A percentile compares a stretch with the other conserved stretches of the same genome.
These are phyloP conservation scores for Callorhinus ursinus DNA, from an alignment of 2,113 vertebrate species.

Conservation along the genomic window DNA sequence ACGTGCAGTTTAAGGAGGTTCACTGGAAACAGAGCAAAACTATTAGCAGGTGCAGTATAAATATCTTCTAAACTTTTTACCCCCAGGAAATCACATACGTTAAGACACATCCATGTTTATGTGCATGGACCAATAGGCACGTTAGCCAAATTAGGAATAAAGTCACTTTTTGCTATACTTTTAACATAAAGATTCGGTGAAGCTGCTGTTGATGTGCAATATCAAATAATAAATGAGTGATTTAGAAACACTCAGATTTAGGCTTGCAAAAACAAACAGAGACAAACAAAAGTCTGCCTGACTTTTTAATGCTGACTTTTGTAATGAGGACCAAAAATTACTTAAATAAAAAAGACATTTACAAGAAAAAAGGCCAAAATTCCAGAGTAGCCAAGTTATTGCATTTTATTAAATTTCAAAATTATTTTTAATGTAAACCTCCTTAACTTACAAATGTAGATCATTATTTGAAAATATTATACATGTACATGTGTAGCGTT, in stretches of 20 bases:
- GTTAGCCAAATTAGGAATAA: neutral
- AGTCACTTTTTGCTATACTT: conserved; percentile 64
- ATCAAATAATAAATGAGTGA: conserved; percentile 64
- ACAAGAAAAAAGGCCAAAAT: conserved; percentile 35
- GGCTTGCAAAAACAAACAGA: neutral
- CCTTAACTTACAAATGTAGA: conserved; percentile 82
- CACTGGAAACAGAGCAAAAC: conserved; percentile 80
- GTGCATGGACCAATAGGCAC: conserved; percentile 38
- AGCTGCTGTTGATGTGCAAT: conserved; percentile 30
- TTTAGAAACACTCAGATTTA: neutral
- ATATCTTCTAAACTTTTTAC: conserved; percentile 50
- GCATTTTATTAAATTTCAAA: conserved; percentile 41
- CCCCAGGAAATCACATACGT: conserved; percentile 56
- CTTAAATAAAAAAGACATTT: neutral
- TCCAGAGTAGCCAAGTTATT: conserved; percentile 65
- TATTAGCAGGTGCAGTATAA: conserved; percentile 32
- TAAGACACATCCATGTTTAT: conserved; percentile 30
- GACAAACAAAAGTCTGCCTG: conserved; percentile 74
- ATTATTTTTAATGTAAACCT: conserved; percentile 76
- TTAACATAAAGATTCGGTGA: conserved; percentile 72
- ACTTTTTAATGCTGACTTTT: conserved; percentile 64
- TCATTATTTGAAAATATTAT: conserved; percentile 1
- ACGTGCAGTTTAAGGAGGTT: conserved; percentile 94
- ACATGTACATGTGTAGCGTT: conserved; percentile 78
- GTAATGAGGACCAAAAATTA: neutral